Base-by-base conservation (phyloP, 2,888 invertebrate species). In the Drosophila macrothrix region DNA sequence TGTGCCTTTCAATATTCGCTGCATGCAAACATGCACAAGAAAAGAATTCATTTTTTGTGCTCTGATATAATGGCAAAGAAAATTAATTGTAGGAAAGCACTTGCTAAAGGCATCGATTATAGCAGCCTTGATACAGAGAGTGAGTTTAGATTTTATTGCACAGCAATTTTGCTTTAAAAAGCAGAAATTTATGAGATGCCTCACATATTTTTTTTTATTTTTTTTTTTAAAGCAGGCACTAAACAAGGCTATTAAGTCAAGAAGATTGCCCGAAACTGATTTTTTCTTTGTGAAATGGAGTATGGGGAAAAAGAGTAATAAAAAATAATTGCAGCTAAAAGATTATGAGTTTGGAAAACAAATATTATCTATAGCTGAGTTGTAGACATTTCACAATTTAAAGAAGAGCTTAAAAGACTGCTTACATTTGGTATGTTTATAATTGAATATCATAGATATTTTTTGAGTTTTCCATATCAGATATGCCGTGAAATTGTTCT, bases 401-500 rank as follows among this genome's bases (percentile, higher is more conserved):
- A 46, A 14, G 22, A 6, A 6, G 6, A 46, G 43, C 43, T 22
- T 4, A 22, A 41, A 2, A 41, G 5, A 41, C 19, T 9, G 39
- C 19, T 39, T 19, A 19, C 9, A 39, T 10, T 39, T 9, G 39
- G 19, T 3, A 19, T 22, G 14, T 14, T 46, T 46, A 46, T 16
- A 16, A 46, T 16, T 25, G 4, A 46, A 16, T 35, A 35, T 35
- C 22, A 9, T 16, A 1, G 35, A 22, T 35, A 19, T 53, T 33
- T 53, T 16, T 16, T 22, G 3, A 58, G 7, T 22, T 22, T 14
- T 6, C 9, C 29, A 22, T n/a, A 16, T 56, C 14, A 39, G 14
- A 56, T 25, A 55, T 55, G 37, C 39, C 39, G 16, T n/a, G n/a
- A 56, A 39, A 56, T 16, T 61, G 16, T 9, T n/a, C 4, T n/a